A percentile compares a stretch with the other conserved stretches of the same genome.
Evolutionary conservation across 2,888 invertebrate species (phyloP).

Genomic region (Drosophila lacicola): DNA sequence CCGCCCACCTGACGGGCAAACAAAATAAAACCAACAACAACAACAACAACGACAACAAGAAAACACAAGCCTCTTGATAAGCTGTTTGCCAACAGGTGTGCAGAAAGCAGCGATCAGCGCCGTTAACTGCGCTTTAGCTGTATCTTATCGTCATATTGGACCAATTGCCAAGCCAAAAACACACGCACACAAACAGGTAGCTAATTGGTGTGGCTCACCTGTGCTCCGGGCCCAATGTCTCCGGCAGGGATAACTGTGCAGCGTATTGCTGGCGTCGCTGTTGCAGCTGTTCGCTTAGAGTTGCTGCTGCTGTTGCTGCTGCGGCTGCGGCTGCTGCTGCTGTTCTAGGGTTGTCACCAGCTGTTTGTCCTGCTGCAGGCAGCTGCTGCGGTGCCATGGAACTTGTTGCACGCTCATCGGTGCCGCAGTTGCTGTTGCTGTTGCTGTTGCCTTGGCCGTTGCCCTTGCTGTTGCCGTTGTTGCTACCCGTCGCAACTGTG

Average conservation of each 20-base stretch:
- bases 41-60: background rate
- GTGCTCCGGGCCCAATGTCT: constrained; percentile 36
- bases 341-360: constrained; percentile 6
- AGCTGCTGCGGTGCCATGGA: constrained; percentile 84
- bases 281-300: constrained; percentile 28
- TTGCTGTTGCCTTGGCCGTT: constrained; percentile 32
- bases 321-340: constrained; percentile 25
- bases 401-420: constrained; percentile 66
- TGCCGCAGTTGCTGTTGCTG: constrained; percentile 25
- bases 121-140: constrained; percentile 32
- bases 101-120: constrained; percentile 24
- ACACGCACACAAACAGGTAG: constrained; percentile 22
- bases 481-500: constrained; percentile 49
- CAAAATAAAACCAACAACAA: constrained; percentile 22
- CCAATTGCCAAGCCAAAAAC: constrained; percentile 34
- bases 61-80: constrained; percentile 39
- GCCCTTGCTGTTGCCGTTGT: constrained; percentile 5
- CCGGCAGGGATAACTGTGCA: constrained; percentile 55
- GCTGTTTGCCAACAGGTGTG: constrained; percentile 46
- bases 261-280: constrained; percentile 42
- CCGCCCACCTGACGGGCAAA: constrained; percentile 12
- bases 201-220: constrained; percentile 33
- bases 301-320: constrained; percentile 25
- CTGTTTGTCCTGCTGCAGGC: constrained; percentile 65
- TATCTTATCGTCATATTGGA: constrained; percentile 42